Evolutionary conservation across 2,113 vertebrate species (phyloP).

Genomic region (Sylvilagus bachmani): DNA sequence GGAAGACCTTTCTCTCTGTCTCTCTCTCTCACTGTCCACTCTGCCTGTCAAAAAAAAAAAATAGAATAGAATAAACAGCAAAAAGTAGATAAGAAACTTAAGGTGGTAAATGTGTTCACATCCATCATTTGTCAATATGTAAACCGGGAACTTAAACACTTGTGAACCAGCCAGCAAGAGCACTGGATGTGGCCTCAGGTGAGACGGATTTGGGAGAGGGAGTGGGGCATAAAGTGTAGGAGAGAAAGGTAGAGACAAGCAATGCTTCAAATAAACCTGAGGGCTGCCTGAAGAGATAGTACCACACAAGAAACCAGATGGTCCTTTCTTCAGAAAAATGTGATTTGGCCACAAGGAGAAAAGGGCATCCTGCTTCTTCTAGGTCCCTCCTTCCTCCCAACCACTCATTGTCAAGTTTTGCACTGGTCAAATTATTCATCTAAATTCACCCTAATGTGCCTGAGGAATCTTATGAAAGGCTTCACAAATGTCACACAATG

Average conservation of each 20-base stretch:
- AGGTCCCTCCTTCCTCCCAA: neutral
- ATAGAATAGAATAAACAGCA: neutral
- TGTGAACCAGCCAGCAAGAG: slow-evolving; percentile 14
- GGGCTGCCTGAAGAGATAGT: neutral
- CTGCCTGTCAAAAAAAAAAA: too few relatives aligned
- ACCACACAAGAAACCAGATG: neutral
- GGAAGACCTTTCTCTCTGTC: too few relatives aligned
- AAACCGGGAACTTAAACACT: neutral
- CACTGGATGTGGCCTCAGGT: neutral
- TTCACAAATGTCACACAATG: slow-evolving; percentile 16
- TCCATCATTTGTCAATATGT: slow-evolving; percentile 4
- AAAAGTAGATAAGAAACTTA: neutral
- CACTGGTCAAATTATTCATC: slow-evolving; percentile 48
- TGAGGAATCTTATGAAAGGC: neutral
- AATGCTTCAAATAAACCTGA: slow-evolving; percentile 1
- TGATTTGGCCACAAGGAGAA: neutral
- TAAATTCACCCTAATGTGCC: neutral
- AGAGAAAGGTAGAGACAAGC: neutral
- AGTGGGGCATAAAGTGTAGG: neutral
- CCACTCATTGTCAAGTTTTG: neutral
- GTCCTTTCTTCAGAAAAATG: neutral
- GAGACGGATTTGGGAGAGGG: neutral
- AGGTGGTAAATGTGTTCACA: neutral
- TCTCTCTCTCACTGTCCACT: too few relatives aligned
- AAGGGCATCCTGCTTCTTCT: neutral